Evolutionary conservation across 2,888 invertebrate genomes (phyloP).

Genomic region (Oscheius sp.): DNA sequence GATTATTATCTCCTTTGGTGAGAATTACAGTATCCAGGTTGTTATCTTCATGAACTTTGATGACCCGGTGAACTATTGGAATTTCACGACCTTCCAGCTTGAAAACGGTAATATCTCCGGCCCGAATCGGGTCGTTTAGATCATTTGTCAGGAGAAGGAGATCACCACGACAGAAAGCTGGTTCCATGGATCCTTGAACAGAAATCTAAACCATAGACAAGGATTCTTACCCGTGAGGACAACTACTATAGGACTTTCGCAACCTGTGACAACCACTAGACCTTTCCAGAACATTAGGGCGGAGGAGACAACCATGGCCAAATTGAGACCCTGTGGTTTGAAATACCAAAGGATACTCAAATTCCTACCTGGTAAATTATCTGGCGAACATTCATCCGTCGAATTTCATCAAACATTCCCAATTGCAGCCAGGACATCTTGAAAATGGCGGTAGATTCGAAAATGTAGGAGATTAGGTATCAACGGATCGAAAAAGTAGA

Average conservation of each 20-base stretch:
- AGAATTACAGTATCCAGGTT: slow-evolving; percentile 95
- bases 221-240: slow-evolving; percentile 77
- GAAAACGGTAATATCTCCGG: slow-evolving; percentile 77
- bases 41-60: slow-evolving; percentile 78
- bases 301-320: slow-evolving; percentile 99
- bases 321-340: slow-evolving; percentile 84
- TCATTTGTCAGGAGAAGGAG: slow-evolving; percentile 93
- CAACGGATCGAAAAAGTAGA: too few species aligned
- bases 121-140: slow-evolving; percentile 76
- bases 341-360: not conserved
- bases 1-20: slow-evolving; percentile 99
- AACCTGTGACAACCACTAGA: slow-evolving; percentile 97
- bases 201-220: not conserved
- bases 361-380: slow-evolving; percentile 92
- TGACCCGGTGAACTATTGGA: slow-evolving; percentile 77
- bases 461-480: too few species aligned
- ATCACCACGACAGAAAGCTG: slow-evolving; percentile 93
- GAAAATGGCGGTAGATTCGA: too few species aligned
- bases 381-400: slow-evolving; percentile 98
- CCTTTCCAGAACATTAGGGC: slow-evolving; percentile 99
- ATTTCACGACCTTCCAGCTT: slow-evolving; percentile 77
- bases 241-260: slow-evolving; percentile 81
- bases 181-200: slow-evolving; percentile 85
- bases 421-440: slow-evolving; percentile 19
- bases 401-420: slow-evolving; percentile 86